phyloP scores from a whole-genome alignment of 2,888 invertebrate genomes.

The Scaptomyza cyrtandrae region DNA sequence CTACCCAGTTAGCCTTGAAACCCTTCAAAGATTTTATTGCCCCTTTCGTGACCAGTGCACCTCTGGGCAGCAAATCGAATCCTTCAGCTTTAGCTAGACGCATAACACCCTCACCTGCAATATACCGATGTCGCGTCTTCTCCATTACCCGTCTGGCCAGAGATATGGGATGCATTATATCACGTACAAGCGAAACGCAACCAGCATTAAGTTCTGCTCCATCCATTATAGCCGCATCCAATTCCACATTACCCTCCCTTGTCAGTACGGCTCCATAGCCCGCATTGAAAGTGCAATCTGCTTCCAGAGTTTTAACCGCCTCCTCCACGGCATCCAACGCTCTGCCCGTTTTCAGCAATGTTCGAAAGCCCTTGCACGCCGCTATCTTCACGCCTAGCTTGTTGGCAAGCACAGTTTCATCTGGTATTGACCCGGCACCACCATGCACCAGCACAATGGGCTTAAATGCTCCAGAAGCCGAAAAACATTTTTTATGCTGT shows the following conservation, averaged over 20 bases:
- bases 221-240: conserved; percentile 94
- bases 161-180: conserved; percentile 90
- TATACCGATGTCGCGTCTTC: conserved; percentile 89
- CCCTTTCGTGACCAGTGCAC: conserved; percentile 88
- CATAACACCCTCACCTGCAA: conserved; percentile 91
- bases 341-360: conserved; percentile 85
- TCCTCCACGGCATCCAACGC: conserved; percentile 91
- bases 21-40: conserved; percentile 87
- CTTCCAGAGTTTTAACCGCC: conserved; percentile 90
- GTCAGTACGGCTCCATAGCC: conserved; percentile 93
- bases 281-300: conserved; percentile 91
- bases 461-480: not conserved
- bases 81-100: conserved; percentile 87
- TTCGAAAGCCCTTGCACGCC: conserved; percentile 86
- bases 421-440: conserved; percentile 91
- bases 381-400: conserved; percentile 88
- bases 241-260: conserved; percentile 90
- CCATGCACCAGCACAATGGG: conserved; percentile 91
- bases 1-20: conserved; percentile 53
- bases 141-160: conserved; percentile 91
- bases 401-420: conserved; percentile 87
- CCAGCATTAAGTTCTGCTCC: conserved; percentile 89
- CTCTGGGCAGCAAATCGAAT: conserved; percentile 87
- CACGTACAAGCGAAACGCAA: conserved; percentile 90
- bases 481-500: not conserved